These are phyloP conservation scores for Halcyon malimbica DNA, from an alignment of 2,113 vertebrate species.

Conservation along the genomic window DNA sequence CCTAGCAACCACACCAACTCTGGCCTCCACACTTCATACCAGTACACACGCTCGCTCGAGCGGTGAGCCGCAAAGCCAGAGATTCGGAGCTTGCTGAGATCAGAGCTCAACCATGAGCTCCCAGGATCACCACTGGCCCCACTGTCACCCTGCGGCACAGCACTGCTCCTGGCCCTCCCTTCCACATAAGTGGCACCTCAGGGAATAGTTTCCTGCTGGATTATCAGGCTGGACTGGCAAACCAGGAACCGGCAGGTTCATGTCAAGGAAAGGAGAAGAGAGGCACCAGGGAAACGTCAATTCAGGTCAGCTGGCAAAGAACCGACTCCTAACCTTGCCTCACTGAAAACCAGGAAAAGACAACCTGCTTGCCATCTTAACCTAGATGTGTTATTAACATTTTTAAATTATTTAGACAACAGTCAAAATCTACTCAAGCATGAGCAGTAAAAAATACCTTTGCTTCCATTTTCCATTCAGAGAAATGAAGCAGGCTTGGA, in stretches of 20 bases:
- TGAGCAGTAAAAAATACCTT: neutral
- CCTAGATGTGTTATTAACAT: neutral
- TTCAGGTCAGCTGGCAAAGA: neutral
- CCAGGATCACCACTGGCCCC: rapidly evolving
- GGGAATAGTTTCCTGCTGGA: conserved; percentile 38
- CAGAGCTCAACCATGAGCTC: rapidly evolving
- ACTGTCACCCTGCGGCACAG: rapidly evolving
- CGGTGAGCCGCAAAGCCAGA: neutral
- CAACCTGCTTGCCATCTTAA: neutral
- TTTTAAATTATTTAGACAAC: neutral
- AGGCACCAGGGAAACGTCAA: neutral
- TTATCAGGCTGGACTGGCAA: conserved; percentile 50
- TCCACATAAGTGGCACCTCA: neutral
- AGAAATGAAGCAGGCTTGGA: neutral
- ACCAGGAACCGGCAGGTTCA: conserved; percentile 8
- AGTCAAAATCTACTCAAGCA: neutral
- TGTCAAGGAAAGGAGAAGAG: neutral
- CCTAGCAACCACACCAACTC: neutral
- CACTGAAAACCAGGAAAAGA: neutral
- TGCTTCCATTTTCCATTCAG: neutral
- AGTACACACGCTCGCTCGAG: rapidly evolving
- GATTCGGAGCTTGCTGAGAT: neutral
- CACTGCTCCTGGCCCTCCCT: neutral
- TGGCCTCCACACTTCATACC: rapidly evolving
- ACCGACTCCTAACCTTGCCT: neutral